Evolutionary conservation across 2,888 invertebrate genomes (phyloP).

Genomic region (Drosophila barbarae): DNA sequence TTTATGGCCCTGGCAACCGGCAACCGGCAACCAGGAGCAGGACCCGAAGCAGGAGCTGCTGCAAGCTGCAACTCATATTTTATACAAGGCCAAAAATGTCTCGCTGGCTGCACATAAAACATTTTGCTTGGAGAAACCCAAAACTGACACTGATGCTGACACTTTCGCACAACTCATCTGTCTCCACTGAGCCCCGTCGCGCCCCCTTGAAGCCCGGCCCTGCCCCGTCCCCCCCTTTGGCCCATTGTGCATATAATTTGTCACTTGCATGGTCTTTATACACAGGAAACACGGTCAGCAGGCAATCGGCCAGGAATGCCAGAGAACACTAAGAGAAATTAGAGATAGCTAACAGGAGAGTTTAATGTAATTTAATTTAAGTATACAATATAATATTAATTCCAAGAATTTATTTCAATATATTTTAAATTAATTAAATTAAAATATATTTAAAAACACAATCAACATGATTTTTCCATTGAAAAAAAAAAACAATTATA

Average conservation of each 20-base stretch:
- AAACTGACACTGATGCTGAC: constrained; percentile 55
- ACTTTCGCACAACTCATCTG: constrained; percentile 52
- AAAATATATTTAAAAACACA: no score
- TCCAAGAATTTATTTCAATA: no score
- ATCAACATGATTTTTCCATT: no score
- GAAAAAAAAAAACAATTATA: no score
- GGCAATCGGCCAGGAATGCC: constrained; percentile 8
- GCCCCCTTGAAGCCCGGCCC: no score
- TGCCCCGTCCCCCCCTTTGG: background rate
- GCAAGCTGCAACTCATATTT: constrained; percentile 43
- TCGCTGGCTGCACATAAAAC: constrained; percentile 41
- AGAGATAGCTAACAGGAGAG: background rate
- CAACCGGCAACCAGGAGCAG: background rate
- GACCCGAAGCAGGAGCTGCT: background rate
- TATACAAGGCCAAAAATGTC: constrained; percentile 40
- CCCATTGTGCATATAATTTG: constrained; percentile 54
- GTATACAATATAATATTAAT: no score
- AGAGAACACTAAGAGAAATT: background rate
- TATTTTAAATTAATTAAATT: no score
- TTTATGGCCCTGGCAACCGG: constrained; percentile 26
- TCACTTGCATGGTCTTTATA: constrained; percentile 51
- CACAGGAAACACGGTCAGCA: constrained; percentile 32
- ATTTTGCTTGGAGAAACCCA: constrained; percentile 40
- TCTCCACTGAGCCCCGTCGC: constrained; percentile 11
- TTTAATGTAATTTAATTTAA: background rate